Percentiles rank a stretch among this genome's conserved stretches.
Evolutionary conservation across 2,113 vertebrate genomes (phyloP).

Genomic region (Salvator merianae): DNA sequence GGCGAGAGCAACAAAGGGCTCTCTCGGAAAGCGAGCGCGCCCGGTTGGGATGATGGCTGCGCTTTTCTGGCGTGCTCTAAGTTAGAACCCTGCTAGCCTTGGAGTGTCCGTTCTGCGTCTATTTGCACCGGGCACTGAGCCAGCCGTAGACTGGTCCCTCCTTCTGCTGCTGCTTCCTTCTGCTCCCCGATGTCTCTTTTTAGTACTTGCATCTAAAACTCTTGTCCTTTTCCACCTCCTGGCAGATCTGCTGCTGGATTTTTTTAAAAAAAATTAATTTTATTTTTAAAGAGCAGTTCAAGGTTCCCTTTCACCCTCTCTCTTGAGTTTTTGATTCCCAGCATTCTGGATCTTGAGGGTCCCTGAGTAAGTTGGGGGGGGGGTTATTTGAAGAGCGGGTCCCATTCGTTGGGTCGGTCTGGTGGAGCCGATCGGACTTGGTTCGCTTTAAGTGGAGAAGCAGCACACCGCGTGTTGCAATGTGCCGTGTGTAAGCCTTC

Average conservation of each 20-base stretch:
- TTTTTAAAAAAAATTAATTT: background rate
- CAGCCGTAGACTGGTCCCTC: conserved; percentile 6
- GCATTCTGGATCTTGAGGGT: background rate
- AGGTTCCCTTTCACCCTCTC: background rate
- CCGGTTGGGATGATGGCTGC: conserved; percentile 33
- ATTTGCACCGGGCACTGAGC: conserved; percentile 32
- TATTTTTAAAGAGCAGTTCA: background rate
- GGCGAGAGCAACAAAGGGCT: conserved; percentile 7
- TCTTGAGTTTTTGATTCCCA: background rate
- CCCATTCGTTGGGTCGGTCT: background rate
- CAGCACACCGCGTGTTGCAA: background rate
- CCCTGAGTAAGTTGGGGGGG: background rate
- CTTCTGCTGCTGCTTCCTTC: conserved; percentile 17
- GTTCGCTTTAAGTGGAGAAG: conserved; percentile 30
- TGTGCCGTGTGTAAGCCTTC: conserved; percentile 16
- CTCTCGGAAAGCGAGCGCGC: background rate
- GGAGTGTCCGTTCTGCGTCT: conserved; percentile 40
- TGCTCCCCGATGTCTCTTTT: conserved; percentile 42
- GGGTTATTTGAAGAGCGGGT: conserved; percentile 2
- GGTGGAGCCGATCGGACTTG: conserved; percentile 36
- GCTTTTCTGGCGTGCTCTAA: background rate
- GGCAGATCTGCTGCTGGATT: conserved; percentile 43
- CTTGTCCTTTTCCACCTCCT: conserved; percentile 40
- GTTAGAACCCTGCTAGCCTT: conserved; percentile 30
- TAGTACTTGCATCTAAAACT: conserved; percentile 53